Conservation (phyloP, 2,888 invertebrate species). For the Eugnorisma glareosa region DNA sequence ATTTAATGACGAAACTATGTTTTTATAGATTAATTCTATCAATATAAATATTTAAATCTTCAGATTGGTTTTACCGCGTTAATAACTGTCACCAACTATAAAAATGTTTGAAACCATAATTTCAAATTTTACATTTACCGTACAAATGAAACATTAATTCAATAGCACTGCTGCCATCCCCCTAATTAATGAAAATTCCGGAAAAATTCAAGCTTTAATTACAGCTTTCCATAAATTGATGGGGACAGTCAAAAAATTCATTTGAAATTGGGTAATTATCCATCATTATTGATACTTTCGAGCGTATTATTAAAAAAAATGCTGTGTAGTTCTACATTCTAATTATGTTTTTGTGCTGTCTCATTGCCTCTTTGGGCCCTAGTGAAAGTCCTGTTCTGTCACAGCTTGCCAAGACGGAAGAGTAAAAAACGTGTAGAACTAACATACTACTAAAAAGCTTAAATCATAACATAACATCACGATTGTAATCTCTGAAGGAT, state of each 20-base stretch:
- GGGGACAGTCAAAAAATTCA: background rate
- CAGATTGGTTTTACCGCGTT: background rate
- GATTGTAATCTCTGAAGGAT: too few relatives aligned
- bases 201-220: background rate
- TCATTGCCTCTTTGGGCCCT: background rate
- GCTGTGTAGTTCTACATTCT: background rate
- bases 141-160: background rate
- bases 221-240: conserved; percentile 5
- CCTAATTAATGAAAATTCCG: background rate
- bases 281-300: background rate
- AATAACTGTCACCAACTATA: background rate
- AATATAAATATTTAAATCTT: background rate
- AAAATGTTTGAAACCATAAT: background rate
- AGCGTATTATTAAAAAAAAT: conserved; percentile 1
- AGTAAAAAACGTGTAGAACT: too few relatives aligned
- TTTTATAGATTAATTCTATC: background rate
- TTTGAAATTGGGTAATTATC: conserved; percentile 1
- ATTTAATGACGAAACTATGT: background rate
- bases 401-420: too few relatives aligned
- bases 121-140: background rate
- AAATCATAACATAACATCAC: too few relatives aligned
- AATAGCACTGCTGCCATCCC: background rate
- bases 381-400: too few relatives aligned
- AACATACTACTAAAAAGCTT: too few relatives aligned
- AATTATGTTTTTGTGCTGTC: background rate